A percentile compares a stretch with the other conserved stretches of the same genome.
Evolutionary conservation across 2,888 invertebrate genomes (phyloP).

Genomic region (Hydroisotoma schaefferi): DNA sequence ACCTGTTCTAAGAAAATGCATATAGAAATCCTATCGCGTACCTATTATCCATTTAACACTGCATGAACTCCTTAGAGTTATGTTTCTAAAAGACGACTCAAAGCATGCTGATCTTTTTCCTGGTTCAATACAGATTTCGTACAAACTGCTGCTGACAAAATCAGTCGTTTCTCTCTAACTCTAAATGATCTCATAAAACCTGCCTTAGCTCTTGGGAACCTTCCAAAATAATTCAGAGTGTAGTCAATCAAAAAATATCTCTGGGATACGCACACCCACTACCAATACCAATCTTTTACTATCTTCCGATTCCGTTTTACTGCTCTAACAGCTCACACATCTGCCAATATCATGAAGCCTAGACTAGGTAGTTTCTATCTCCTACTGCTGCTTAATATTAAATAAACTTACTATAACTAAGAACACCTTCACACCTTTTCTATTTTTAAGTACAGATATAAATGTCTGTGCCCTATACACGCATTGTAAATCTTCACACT

Average conservation of each 20-base stretch:
- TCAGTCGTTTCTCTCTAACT: constrained; percentile 10
- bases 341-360: too few relatives aligned
- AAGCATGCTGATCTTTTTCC: too few relatives aligned
- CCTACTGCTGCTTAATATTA: too few relatives aligned
- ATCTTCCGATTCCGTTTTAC: neutral
- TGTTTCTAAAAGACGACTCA: neutral
- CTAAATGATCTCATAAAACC: constrained; percentile 15
- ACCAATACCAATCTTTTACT: neutral
- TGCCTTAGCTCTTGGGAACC: neutral
- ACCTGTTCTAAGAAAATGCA: neutral
- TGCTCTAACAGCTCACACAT: too few relatives aligned
- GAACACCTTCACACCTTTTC: too few relatives aligned
- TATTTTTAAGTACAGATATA: too few relatives aligned
- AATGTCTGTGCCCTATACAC: too few relatives aligned
- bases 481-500: too few relatives aligned
- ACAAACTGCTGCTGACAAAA: constrained; percentile 16
- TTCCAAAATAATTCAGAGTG: neutral
- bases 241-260: constrained; percentile 12
- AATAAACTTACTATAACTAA: too few relatives aligned
- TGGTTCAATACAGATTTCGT: too few relatives aligned
- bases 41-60: neutral
- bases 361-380: too few relatives aligned
- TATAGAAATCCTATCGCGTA: neutral
- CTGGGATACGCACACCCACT: neutral
- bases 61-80: neutral